A percentile compares a stretch with the other conserved stretches of the same genome.
Conservation (phyloP, 2,113 vertebrate species). For the Coryphaenoides rupestris region DNA sequence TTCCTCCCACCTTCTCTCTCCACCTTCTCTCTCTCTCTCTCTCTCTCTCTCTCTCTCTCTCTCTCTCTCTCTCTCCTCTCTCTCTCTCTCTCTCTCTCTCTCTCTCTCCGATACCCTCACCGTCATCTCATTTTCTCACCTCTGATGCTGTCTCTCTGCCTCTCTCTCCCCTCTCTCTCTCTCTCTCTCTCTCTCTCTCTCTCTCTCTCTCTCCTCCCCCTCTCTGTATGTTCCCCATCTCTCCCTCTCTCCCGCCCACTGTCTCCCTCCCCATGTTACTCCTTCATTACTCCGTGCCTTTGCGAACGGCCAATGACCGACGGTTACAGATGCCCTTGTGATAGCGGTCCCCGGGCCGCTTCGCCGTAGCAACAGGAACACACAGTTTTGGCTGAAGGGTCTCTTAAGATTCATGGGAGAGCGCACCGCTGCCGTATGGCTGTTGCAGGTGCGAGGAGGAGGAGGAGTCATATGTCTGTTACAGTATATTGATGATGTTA, state of each 20-base stretch:
- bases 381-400: slow-evolving; percentile 23
- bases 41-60: neutral
- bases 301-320: slow-evolving; percentile 49
- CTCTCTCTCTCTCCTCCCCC: too few species aligned
- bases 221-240: too few species aligned
- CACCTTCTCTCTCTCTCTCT: neutral
- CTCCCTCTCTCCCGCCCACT: neutral
- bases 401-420: slow-evolving; percentile 58
- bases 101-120: neutral
- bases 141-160: too few species aligned
- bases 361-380: slow-evolving; percentile 61
- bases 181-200: too few species aligned
- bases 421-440: neutral
- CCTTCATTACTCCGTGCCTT: neutral
- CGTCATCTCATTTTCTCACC: too few species aligned
- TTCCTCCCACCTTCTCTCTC: neutral
- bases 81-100: neutral
- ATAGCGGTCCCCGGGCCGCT: slow-evolving; percentile 40
- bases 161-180: too few species aligned
- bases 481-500: too few species aligned
- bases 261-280: neutral
- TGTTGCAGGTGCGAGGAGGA: too few species aligned
- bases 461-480: too few species aligned
- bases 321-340: slow-evolving; percentile 58
- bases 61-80: neutral